These are phyloP conservation scores for Dryas iulia DNA, from an alignment of 1,140 invertebrate genomes.

Conservation along the genomic window DNA sequence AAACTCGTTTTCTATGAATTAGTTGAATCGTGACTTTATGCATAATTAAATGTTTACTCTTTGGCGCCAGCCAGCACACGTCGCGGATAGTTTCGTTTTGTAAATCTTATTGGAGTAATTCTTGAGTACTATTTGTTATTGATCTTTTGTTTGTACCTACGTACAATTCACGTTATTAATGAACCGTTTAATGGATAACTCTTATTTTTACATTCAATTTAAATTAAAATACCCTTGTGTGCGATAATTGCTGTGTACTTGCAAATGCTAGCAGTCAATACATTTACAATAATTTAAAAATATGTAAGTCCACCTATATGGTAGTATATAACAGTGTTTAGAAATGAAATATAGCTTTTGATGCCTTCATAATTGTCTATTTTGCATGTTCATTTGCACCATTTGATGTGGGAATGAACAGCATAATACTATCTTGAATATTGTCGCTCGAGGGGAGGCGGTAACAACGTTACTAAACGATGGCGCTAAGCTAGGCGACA, in stretches of 20 bases:
- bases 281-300: not conserved
- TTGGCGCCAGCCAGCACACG: constrained; percentile 72
- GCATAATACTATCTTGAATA: not conserved
- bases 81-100: constrained; percentile 59
- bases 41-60: constrained; percentile 71
- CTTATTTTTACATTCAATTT: constrained; percentile 21
- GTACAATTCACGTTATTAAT: constrained; percentile 38
- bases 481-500: not conserved
- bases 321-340: not conserved
- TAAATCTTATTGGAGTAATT: constrained; percentile 63
- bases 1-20: constrained; percentile 47
- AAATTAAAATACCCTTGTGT: constrained; percentile 5
- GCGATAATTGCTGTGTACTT: not conserved
- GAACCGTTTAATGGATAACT: constrained; percentile 48
- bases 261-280: not conserved
- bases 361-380: not conserved
- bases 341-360: not conserved
- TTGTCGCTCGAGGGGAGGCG: constrained; percentile 11
- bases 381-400: constrained; percentile 9
- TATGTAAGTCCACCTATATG: not conserved
- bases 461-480: constrained; percentile 14
- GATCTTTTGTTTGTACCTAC: constrained; percentile 47
- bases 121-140: constrained; percentile 55
- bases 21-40: constrained; percentile 69
- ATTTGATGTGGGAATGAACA: constrained; percentile 8